Conservation (phyloP, 2,797 vertebrate genomes). For the Cottoperca gobio region DNA sequence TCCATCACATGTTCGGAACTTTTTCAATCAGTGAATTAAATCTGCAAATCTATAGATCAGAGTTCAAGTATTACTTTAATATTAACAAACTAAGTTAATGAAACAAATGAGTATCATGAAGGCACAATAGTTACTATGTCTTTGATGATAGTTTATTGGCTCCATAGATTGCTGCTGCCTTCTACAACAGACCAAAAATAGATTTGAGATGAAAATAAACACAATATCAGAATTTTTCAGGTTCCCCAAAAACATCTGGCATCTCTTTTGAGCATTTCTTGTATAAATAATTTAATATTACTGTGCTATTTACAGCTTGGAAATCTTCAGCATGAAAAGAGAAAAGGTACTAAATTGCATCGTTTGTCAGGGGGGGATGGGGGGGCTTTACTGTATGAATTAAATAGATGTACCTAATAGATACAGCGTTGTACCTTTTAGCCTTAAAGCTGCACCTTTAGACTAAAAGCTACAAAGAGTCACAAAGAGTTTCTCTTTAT, state of each 20-base stretch:
- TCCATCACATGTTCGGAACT: neutral
- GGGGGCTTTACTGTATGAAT: slow-evolving; percentile 3
- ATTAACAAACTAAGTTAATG: neutral
- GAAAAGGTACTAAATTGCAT: slow-evolving; percentile 30
- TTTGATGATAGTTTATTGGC: neutral
- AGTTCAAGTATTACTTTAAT: neutral
- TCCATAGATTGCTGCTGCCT: neutral
- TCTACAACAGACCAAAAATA: slow-evolving; percentile 4
- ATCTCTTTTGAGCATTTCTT: slow-evolving; percentile 15
- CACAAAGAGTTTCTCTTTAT: neutral
- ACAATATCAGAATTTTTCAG: neutral
- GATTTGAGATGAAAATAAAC: slow-evolving; percentile 1
- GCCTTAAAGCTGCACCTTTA: slow-evolving; percentile 33
- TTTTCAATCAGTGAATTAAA: neutral
- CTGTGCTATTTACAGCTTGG: slow-evolving; percentile 39
- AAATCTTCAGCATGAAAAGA: slow-evolving; percentile 15
- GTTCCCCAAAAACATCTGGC: neutral
- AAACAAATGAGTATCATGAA: neutral
- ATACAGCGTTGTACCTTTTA: slow-evolving; percentile 26
- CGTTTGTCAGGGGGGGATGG: slow-evolving; percentile 5
- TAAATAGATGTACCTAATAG: slow-evolving; percentile 27
- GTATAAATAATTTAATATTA: slow-evolving; percentile 51
- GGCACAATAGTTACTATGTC: neutral
- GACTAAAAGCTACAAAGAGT: slow-evolving; percentile 16
- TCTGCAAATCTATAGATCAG: neutral